Percentiles rank a stretch among this genome's conserved stretches.
These are phyloP conservation scores for Tenthredo amoena DNA, from an alignment of 2,888 invertebrate genomes.

Conservation along the genomic window DNA sequence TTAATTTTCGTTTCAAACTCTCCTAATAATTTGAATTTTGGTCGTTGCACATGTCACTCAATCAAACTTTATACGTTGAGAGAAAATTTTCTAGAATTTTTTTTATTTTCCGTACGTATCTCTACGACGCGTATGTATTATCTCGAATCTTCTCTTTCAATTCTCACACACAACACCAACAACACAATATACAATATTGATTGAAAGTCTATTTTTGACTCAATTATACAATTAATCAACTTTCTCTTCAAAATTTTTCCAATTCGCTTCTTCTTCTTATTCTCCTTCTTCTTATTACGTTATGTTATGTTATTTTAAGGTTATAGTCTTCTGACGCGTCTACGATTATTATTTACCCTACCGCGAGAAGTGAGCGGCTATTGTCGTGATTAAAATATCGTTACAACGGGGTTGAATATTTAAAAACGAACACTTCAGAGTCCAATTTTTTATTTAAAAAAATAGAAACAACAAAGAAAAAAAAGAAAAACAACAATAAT, in stretches of 20 bases:
- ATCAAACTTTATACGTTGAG: background rate
- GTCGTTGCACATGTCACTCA: conserved; percentile 14
- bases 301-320: background rate
- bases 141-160: background rate
- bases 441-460: background rate
- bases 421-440: background rate
- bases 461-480: background rate
- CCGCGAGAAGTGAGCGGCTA: background rate
- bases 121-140: background rate
- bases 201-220: too few relatives aligned
- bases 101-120: too few relatives aligned
- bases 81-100: too few relatives aligned
- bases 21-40: background rate
- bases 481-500: background rate
- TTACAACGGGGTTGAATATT: background rate
- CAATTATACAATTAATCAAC: too few relatives aligned
- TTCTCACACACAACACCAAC: too few relatives aligned
- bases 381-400: conserved; percentile 21
- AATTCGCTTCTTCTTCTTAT: too few relatives aligned
- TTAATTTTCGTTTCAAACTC: background rate
- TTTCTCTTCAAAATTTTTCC: too few relatives aligned
- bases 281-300: background rate
- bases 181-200: too few relatives aligned
- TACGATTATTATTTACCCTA: background rate
- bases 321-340: conserved; percentile 2